These are phyloP conservation scores for Rhea pennata DNA, from an alignment of 2,113 vertebrate species.

Conservation along the genomic window DNA sequence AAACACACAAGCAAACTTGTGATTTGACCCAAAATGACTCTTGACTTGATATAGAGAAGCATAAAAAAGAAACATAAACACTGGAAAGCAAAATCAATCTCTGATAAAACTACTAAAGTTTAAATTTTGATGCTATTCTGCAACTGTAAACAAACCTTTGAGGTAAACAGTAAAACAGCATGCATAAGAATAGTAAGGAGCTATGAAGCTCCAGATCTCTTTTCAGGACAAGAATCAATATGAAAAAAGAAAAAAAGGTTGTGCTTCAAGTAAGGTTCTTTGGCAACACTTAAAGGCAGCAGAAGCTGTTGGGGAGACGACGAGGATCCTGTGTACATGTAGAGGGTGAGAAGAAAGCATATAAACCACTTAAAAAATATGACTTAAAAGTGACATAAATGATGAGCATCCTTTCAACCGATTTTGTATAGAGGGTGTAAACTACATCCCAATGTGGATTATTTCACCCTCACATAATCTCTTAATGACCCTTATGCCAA, in stretches of 20 bases:
- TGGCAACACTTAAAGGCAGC: accelerated
- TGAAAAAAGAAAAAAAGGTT: background rate
- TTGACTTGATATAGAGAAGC: background rate
- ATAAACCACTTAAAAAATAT: background rate
- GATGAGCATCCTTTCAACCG: background rate
- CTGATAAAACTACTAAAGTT: background rate
- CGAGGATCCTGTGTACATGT: background rate
- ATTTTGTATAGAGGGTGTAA: background rate
- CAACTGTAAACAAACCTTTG: slow-evolving; percentile 15
- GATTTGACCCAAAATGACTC: background rate
- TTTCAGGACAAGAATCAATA: background rate
- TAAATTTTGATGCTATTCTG: background rate
- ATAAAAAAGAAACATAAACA: slow-evolving; percentile 32
- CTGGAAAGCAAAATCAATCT: slow-evolving; percentile 23
- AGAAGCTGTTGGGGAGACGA: background rate
- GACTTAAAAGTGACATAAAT: background rate
- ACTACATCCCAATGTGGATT: background rate
- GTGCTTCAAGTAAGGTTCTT: background rate
- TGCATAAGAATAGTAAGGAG: background rate
- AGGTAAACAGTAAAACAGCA: slow-evolving; percentile 6
- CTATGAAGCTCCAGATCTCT: background rate
- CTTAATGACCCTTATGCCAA: background rate
- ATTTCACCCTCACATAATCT: background rate
- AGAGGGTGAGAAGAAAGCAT: background rate
- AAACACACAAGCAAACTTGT: background rate